Evolutionary conservation across 2,113 vertebrate species (phyloP).

Genomic region (Aldabrachelys gigantea): DNA sequence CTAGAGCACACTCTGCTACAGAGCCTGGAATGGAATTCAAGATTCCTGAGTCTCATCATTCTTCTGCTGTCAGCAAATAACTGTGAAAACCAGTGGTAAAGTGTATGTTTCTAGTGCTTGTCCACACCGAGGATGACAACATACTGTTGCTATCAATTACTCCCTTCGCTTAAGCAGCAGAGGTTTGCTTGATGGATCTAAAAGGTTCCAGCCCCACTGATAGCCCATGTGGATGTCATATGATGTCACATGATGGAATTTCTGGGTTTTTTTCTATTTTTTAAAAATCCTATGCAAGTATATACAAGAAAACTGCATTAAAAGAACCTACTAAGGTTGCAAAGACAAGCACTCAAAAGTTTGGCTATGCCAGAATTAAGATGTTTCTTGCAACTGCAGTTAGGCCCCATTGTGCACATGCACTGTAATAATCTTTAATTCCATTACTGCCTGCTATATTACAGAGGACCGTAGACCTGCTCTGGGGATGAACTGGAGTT

Average conservation of each 20-base stretch:
- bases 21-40: neutral
- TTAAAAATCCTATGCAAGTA: neutral
- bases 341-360: neutral
- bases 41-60: neutral
- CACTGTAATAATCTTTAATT: constrained; percentile 7
- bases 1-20: neutral
- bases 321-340: neutral
- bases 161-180: neutral
- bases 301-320: neutral
- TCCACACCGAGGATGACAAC: neutral
- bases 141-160: neutral
- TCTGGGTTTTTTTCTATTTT: neutral
- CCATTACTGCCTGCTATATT: constrained; percentile 10
- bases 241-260: neutral
- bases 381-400: neutral
- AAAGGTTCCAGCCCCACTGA: neutral
- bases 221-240: neutral
- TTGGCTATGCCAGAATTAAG: neutral
- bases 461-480: neutral
- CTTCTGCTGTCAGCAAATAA: neutral
- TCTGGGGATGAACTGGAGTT: neutral
- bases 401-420: neutral
- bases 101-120: neutral
- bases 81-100: neutral
- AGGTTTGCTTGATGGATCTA: neutral